A percentile compares a stretch with the other conserved stretches of the same genome.
phyloP scores from a whole-genome alignment of 2,113 vertebrate genomes.

The Notothenia rossii region DNA sequence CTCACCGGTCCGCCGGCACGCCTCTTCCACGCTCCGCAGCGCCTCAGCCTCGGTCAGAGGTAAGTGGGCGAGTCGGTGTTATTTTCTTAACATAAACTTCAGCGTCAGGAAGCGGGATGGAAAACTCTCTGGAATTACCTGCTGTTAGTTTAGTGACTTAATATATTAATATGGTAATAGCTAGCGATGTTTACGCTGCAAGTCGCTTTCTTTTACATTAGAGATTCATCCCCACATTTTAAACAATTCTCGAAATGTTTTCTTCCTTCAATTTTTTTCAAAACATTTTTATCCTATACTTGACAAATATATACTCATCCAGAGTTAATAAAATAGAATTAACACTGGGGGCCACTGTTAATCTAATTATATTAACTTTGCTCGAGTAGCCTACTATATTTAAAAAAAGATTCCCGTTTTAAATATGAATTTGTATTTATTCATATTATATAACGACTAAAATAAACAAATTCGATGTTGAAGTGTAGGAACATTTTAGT shows the following conservation, averaged over 20 bases:
- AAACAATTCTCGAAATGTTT: no score
- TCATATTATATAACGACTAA: not conserved
- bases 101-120: not conserved
- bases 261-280: no score
- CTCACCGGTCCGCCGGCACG: conserved; percentile 39
- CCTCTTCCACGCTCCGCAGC: conserved; percentile 44
- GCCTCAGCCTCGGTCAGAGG: conserved; percentile 71
- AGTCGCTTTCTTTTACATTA: not conserved
- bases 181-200: not conserved
- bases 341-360: not conserved
- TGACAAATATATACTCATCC: no score
- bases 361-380: not conserved
- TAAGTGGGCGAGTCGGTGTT: conserved; percentile 68
- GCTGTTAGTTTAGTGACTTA: not conserved
- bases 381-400: not conserved
- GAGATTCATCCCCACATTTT: not conserved
- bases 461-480: no score
- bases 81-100: conserved; percentile 43
- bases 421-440: not conserved
- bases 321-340: no score
- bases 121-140: conserved; percentile 25
- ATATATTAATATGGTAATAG: no score
- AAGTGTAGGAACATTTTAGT: no score
- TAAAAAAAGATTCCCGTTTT: not conserved
- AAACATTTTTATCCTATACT: not conserved